phyloP scores from a whole-genome alignment of 2,888 invertebrate species.

The Tryphoninae sp. region DNA sequence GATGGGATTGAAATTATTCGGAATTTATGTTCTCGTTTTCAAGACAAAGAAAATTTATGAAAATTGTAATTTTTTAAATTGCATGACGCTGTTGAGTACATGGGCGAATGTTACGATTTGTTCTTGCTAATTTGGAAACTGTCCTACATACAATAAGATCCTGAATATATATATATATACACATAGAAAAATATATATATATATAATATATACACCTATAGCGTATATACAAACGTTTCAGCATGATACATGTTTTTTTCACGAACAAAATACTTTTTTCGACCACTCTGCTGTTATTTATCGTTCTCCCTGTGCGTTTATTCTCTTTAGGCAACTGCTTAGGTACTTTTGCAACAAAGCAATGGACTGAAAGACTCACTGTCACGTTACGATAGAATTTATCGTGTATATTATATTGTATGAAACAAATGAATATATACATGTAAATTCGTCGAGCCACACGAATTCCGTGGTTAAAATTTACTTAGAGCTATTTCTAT shows the following conservation, averaged over 20 bases:
- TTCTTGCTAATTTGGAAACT: slow-evolving; percentile 55
- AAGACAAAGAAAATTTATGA: slow-evolving; percentile 19
- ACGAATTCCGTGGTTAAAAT: slow-evolving; percentile 54
- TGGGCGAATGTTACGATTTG: slow-evolving; percentile 27
- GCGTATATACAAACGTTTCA: background rate
- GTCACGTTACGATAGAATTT: slow-evolving; percentile 60
- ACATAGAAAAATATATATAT: background rate
- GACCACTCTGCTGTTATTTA: slow-evolving; percentile 23
- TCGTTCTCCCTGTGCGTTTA: slow-evolving; percentile 2
- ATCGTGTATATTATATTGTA: slow-evolving; percentile 33
- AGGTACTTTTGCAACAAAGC: slow-evolving; percentile 60
- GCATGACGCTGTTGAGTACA: slow-evolving; percentile 3
- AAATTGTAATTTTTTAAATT: slow-evolving; percentile 44
- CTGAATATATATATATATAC: background rate
- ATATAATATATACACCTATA: background rate
- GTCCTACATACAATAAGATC: slow-evolving; percentile 35
- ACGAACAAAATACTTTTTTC: background rate
- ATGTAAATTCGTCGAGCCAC: slow-evolving; percentile 50
- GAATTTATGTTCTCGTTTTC: slow-evolving; percentile 14
- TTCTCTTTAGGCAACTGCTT: slow-evolving; percentile 30
- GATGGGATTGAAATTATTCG: slow-evolving; percentile 41
- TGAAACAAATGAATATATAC: slow-evolving; percentile 26
- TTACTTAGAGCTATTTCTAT: slow-evolving; percentile 69
- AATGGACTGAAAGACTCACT: slow-evolving; percentile 62
- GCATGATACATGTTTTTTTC: background rate